These are phyloP conservation scores for Harpagus bidentatus DNA, from an alignment of 2,113 vertebrate genomes.

Conservation along the genomic window DNA sequence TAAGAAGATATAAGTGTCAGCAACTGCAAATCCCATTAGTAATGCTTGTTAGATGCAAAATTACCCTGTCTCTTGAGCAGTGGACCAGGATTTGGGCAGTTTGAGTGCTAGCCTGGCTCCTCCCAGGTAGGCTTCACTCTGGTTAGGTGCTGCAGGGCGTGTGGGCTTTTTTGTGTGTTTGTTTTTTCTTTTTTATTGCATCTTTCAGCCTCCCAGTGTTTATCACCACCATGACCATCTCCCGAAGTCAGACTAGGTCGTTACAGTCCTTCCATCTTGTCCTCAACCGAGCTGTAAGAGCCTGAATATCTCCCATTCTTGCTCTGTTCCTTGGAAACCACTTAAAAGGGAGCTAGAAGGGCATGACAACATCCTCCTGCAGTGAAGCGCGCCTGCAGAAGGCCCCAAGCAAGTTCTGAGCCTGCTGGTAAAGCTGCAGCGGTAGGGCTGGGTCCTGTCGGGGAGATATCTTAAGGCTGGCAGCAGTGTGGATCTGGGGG, in stretches of 20 bases:
- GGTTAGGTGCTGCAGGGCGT: not conserved
- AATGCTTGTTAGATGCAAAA: not conserved
- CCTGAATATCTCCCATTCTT: not conserved
- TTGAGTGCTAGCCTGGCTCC: not conserved
- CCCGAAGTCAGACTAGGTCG: not conserved
- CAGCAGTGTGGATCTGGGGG: not conserved
- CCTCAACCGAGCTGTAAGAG: not conserved
- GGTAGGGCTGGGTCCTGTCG: rapidly evolving
- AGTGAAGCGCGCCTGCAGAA: not conserved
- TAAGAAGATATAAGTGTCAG: not conserved
- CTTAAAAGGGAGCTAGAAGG: not conserved
- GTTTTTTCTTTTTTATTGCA: not conserved
- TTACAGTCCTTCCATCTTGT: not conserved
- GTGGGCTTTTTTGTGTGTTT: not conserved
- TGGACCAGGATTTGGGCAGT: not conserved
- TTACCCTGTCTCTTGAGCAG: not conserved
- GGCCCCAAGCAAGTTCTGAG: not conserved
- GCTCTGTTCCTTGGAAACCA: not conserved
- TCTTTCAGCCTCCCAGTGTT: not conserved
- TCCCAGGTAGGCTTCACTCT: not conserved
- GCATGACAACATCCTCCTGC: not conserved
- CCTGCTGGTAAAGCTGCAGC: not conserved
- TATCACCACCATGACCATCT: rapidly evolving
- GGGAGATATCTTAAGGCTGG: not conserved
- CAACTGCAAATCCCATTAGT: not conserved